These are phyloP conservation scores for Acrocyrtus sp. DNA, from an alignment of 2,888 invertebrate genomes.

Conservation along the genomic window DNA sequence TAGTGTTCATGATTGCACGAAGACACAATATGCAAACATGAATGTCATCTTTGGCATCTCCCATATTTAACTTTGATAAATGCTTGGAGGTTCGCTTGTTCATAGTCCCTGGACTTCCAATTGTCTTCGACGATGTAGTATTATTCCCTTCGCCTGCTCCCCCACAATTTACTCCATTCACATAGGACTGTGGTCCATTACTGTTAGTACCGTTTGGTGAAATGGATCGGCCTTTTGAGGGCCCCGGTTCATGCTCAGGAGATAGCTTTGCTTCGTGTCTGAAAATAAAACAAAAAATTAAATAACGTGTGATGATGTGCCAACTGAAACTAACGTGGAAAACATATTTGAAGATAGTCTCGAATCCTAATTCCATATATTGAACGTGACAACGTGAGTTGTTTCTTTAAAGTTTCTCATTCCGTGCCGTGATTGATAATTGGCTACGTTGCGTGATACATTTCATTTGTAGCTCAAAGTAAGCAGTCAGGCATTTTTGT, in stretches of 20 bases:
- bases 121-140: conserved; percentile 16
- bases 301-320: no score
- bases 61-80: conserved; percentile 85
- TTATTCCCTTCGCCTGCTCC: conserved; percentile 25
- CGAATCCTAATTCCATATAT: no score
- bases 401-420: no score
- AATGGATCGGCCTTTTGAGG: conserved; percentile 29
- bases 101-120: conserved; percentile 59
- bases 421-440: no score
- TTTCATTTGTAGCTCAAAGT: no score
- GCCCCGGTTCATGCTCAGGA: conserved; percentile 29
- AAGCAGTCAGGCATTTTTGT: no score
- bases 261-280: conserved; percentile 52
- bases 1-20: conserved; percentile 97
- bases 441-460: no score
- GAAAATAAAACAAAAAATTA: conserved; percentile 1
- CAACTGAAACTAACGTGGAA: no score
- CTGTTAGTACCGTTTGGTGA: conserved; percentile 20
- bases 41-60: conserved; percentile 96
- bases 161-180: conserved; percentile 38
- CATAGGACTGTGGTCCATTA: conserved; percentile 35
- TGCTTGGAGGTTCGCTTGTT: conserved; percentile 70
- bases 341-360: no score
- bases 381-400: no score
- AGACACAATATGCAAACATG: conserved; percentile 99